Conservation (phyloP, 2,113 vertebrate genomes). For the Paratilapia polleni region DNA sequence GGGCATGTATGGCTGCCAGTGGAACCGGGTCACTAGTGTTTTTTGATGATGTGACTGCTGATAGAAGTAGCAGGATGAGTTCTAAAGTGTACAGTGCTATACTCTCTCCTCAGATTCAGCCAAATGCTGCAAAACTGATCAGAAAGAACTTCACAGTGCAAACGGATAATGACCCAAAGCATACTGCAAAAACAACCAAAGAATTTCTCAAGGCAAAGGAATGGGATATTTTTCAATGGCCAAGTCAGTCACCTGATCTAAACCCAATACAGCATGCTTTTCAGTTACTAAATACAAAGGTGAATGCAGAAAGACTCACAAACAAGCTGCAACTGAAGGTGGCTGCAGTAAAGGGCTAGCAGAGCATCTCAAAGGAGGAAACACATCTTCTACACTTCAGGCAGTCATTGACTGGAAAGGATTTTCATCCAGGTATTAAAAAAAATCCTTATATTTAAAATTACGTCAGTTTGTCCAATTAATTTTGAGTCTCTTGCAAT, state of each 20-base stretch:
- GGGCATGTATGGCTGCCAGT: too few relatives aligned
- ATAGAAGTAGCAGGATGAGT: neutral
- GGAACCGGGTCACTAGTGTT: too few relatives aligned
- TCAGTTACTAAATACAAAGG: neutral
- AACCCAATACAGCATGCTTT: neutral
- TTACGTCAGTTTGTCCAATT: neutral
- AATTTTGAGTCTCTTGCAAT: neutral
- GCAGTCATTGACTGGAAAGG: neutral
- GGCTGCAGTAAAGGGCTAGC: neutral
- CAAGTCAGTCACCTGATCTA: too few relatives aligned
- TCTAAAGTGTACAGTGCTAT: neutral
- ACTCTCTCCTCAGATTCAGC: too few relatives aligned
- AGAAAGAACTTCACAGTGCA: neutral
- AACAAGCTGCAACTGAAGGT: neutral
- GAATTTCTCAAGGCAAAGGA: too few relatives aligned
- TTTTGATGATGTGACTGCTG: too few relatives aligned
- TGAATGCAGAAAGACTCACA: neutral
- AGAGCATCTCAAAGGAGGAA: too few relatives aligned
- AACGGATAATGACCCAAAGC: neutral
- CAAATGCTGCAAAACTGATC: too few relatives aligned
- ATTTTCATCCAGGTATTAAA: neutral
- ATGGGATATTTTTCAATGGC: too few relatives aligned
- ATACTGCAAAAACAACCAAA: too few relatives aligned
- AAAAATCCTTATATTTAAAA: neutral
- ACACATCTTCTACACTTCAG: neutral